A percentile compares a stretch with the other conserved stretches of the same genome.
Conservation (phyloP, 2,113 vertebrate species). For the Charadrius vociferus region DNA sequence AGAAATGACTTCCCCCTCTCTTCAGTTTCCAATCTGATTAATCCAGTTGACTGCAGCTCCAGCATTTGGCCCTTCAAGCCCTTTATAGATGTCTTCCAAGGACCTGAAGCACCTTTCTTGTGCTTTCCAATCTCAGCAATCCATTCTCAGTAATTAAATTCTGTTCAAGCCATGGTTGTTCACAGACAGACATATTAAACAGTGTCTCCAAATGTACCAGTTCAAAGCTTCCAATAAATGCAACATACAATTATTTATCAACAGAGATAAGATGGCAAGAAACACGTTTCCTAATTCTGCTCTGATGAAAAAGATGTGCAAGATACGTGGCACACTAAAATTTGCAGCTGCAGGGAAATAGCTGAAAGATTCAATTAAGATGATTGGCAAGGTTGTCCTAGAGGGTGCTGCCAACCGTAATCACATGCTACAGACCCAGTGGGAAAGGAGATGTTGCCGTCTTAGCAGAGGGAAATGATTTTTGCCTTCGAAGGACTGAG, state of each 20-base stretch:
- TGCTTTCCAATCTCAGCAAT: neutral
- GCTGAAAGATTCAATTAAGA: constrained; percentile 37
- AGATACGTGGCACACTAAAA: neutral
- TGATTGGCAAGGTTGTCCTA: constrained; percentile 25
- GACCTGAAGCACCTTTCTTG: neutral
- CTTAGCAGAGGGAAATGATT: neutral
- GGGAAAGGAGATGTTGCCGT: neutral
- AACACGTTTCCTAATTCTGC: neutral
- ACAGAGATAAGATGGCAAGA: neutral
- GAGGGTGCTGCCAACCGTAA: neutral
- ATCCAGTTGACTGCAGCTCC: neutral
- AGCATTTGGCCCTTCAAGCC: neutral
- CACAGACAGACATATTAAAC: neutral
- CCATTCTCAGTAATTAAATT: constrained; percentile 38
- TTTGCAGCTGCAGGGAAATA: neutral
- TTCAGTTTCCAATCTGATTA: neutral
- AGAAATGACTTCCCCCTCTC: neutral
- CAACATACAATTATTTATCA: constrained; percentile 35
- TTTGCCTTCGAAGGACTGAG: neutral
- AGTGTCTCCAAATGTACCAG: neutral
- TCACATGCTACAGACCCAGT: neutral
- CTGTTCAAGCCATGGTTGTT: neutral
- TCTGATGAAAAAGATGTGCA: neutral
- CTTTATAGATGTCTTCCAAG: neutral
- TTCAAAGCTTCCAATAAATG: neutral